Percentiles rank a stretch among this genome's conserved stretches.
phyloP scores from a whole-genome alignment of 2,797 vertebrate genomes.

The Pantherophis alleghaniensis region DNA sequence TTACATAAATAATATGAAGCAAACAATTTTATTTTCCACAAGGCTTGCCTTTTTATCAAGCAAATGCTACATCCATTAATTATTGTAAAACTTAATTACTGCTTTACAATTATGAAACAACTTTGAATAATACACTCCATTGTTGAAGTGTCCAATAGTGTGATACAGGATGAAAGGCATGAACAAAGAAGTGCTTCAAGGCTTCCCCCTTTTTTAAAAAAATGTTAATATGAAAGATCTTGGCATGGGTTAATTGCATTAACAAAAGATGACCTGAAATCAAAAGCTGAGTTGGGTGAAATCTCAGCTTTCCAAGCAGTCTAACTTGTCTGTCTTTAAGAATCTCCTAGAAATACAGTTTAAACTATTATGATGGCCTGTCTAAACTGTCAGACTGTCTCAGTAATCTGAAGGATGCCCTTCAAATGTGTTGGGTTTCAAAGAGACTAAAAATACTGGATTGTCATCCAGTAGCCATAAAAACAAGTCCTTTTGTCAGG shows the following conservation, averaged over 20 bases:
- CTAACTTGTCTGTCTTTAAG: constrained; percentile 64
- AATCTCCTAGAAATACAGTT: constrained; percentile 67
- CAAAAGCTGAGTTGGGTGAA: constrained; percentile 57
- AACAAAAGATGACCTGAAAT: constrained; percentile 65
- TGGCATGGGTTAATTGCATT: constrained; percentile 38
- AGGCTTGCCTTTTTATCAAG: constrained; percentile 58
- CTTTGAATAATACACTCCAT: constrained; percentile 24
- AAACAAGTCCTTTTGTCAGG: constrained; percentile 50
- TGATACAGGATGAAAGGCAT: constrained; percentile 39
- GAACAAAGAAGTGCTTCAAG: constrained; percentile 22
- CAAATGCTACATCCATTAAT: constrained; percentile 41
- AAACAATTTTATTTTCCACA: constrained; percentile 40
- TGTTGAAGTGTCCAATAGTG: constrained; percentile 15
- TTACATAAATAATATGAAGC: constrained; percentile 5
- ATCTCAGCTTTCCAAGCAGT: constrained; percentile 56
- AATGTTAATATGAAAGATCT: constrained; percentile 24
- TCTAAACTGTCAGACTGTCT: constrained; percentile 68
- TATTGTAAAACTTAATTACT: constrained; percentile 56
- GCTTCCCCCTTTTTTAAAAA: background rate
- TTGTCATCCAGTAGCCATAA: constrained; percentile 62
- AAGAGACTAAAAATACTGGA: constrained; percentile 51
- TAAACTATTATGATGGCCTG: constrained; percentile 67
- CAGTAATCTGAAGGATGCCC: constrained; percentile 61
- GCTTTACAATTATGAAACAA: constrained; percentile 39
- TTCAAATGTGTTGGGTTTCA: constrained; percentile 63